Evolutionary conservation across 2,888 invertebrate genomes (phyloP).

Genomic region (Bibio marci): DNA sequence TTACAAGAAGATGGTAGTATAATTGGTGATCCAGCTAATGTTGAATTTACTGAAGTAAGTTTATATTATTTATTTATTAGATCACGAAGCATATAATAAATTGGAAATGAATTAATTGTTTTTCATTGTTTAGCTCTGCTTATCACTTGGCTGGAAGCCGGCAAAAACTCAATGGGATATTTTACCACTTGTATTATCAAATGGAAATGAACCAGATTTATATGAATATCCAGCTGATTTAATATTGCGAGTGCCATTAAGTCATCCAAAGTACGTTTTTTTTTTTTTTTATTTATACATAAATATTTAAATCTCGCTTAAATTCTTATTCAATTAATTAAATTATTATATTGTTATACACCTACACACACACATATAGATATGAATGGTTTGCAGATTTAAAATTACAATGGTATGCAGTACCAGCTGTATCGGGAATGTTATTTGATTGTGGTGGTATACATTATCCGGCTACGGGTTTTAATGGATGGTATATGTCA

Average conservation of each 20-base stretch:
- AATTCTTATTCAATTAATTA: no score
- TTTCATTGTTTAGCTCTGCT: conserved; percentile 49
- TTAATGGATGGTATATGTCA: conserved; percentile 97
- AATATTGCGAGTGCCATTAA: conserved; percentile 67
- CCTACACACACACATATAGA: no score
- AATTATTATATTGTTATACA: no score
- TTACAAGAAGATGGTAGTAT: conserved; percentile 67
- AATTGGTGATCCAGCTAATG: conserved; percentile 72
- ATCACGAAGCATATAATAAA: not conserved
- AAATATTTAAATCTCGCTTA: no score
- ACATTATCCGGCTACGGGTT: conserved; percentile 84
- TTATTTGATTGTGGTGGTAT: conserved; percentile 89
- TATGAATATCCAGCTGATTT: conserved; percentile 84
- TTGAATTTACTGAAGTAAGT: conserved; percentile 79
- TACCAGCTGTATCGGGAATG: conserved; percentile 85
- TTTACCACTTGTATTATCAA: conserved; percentile 75
- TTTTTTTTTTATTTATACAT: no score
- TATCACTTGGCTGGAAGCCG: conserved; percentile 80
- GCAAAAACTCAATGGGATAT: conserved; percentile 72
- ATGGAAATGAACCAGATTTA: conserved; percentile 92
- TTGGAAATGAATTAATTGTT: not conserved
- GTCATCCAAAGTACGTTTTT: conserved; percentile 84
- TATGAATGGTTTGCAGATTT: conserved; percentile 78
- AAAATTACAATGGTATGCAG: conserved; percentile 74
- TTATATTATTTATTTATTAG: not conserved